Conservation (phyloP, 2,113 vertebrate genomes). For the Pandion haliaetus region DNA sequence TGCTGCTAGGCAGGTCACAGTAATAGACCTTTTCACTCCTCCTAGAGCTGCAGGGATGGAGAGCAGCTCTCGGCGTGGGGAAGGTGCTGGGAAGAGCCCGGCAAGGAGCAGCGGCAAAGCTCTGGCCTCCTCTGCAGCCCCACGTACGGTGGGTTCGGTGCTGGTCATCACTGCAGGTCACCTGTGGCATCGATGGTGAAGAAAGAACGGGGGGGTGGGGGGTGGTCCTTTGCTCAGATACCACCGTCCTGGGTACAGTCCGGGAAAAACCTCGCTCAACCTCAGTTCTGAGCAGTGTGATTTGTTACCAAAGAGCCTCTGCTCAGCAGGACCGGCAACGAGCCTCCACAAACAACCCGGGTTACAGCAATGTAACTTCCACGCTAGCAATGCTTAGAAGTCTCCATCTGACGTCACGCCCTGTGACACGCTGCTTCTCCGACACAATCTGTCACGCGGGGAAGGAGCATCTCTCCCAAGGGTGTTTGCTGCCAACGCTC, state of each 20-base stretch:
- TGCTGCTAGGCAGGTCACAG: background rate
- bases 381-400: accelerated
- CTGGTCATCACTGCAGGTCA: background rate
- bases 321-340: background rate
- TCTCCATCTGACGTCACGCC: background rate
- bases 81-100: background rate
- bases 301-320: background rate
- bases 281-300: background rate
- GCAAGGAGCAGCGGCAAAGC: background rate
- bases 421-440: background rate
- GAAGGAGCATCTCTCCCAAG: background rate
- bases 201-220: background rate
- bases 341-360: background rate
- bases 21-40: background rate
- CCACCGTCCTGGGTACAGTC: accelerated
- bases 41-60: background rate
- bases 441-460: background rate
- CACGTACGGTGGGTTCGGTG: accelerated
- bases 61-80: background rate
- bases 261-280: too few relatives aligned
- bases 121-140: background rate
- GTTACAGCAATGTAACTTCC: background rate
- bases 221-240: background rate
- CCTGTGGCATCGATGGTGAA: background rate
- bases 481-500: background rate